These are phyloP conservation scores for Lutra lutra DNA, from an alignment of 2,797 vertebrate species.

Conservation along the genomic window DNA sequence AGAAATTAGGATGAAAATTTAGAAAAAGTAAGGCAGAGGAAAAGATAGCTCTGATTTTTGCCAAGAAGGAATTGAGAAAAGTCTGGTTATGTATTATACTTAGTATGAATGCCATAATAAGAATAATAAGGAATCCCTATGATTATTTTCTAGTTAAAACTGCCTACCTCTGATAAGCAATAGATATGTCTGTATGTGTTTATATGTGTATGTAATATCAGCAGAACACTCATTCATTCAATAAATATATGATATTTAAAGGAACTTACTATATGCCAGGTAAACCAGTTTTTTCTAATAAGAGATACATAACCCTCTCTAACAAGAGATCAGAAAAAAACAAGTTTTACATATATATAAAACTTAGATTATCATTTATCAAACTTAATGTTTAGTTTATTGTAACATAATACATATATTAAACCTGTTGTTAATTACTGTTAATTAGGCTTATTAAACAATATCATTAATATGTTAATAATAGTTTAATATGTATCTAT, in stretches of 20 bases:
- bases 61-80: constrained; percentile 23
- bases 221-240: not conserved
- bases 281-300: not conserved
- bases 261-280: not conserved
- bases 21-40: not conserved
- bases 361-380: not conserved
- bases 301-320: not conserved
- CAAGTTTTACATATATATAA: not conserved
- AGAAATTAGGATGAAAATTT: constrained; percentile 4
- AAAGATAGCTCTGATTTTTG: constrained; percentile 1
- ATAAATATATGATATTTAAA: constrained; percentile 11
- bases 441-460: not conserved
- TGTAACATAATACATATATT: not conserved
- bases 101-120: not conserved
- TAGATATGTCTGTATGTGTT: not conserved
- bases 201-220: not conserved
- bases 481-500: not conserved
- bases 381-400: not conserved
- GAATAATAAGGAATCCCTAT: not conserved
- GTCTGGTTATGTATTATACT: not conserved
- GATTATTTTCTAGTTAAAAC: not conserved
- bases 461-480: not conserved
- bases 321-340: not conserved
- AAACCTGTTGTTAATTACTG: not conserved
- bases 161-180: not conserved